A percentile compares a stretch with the other conserved stretches of the same genome.
Conservation (phyloP, 2,797 vertebrate species). For the Alfaro cultratus region DNA sequence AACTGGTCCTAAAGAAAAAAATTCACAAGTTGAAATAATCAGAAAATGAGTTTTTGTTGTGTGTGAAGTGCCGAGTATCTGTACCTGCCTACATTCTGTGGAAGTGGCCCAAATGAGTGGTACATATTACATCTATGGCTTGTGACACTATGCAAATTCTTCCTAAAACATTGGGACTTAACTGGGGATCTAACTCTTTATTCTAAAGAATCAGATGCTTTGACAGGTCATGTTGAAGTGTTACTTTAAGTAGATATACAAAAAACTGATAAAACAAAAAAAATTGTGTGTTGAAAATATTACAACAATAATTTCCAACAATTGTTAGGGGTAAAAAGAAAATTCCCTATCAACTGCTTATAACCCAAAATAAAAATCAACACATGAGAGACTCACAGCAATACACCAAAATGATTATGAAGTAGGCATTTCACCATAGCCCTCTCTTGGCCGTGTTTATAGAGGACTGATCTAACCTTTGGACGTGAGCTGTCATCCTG, state of each 20-base stretch:
- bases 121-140: background rate
- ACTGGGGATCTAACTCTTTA: background rate
- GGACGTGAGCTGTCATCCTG: slow-evolving; percentile 47
- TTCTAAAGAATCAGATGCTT: background rate
- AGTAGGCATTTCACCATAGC: background rate
- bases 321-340: background rate
- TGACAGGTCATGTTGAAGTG: background rate
- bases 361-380: background rate
- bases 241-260: background rate
- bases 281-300: background rate
- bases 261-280: too few species aligned
- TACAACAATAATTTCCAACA: background rate
- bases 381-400: background rate
- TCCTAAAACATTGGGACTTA: background rate
- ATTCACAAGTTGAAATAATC: background rate
- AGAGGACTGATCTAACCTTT: slow-evolving; percentile 37
- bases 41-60: background rate
- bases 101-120: background rate
- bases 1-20: background rate
- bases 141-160: background rate
- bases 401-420: background rate
- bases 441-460: slow-evolving; percentile 13
- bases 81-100: background rate
- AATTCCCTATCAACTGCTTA: background rate
- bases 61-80: background rate